These are phyloP conservation scores for Scaptomyza flava DNA, from an alignment of 2,888 invertebrate species.

Conservation along the genomic window DNA sequence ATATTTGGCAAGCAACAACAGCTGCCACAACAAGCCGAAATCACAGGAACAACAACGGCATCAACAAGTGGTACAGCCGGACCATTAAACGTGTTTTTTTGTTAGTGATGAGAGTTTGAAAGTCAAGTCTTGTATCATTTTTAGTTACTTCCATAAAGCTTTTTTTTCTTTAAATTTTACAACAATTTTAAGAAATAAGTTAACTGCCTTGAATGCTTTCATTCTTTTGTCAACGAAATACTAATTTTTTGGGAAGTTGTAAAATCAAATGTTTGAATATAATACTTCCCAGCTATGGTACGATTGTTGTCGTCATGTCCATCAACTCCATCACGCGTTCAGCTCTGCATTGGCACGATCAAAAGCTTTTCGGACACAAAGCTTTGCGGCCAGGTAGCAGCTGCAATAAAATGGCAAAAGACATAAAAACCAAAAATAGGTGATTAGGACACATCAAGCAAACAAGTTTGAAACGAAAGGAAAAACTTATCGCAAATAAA, in stretches of 20 bases:
- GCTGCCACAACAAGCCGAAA: slow-evolving; percentile 39
- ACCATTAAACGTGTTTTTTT: slow-evolving; percentile 19
- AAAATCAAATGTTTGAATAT: not conserved
- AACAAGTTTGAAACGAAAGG: slow-evolving; percentile 73
- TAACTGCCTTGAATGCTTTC: not conserved
- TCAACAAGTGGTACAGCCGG: slow-evolving; percentile 42
- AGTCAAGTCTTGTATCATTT: slow-evolving; percentile 15
- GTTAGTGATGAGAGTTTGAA: slow-evolving; percentile 31
- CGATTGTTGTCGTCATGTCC: too few relatives aligned
- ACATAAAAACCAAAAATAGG: slow-evolving; percentile 52
- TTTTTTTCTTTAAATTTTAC: not conserved
- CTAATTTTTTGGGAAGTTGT: not conserved
- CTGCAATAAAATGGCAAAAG: slow-evolving; percentile 46
- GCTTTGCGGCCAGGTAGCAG: slow-evolving; percentile 39
- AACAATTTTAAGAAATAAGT: not conserved
- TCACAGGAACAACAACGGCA: slow-evolving; percentile 24
- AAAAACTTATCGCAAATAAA: slow-evolving; percentile 59
- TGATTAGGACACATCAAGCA: slow-evolving; percentile 70
- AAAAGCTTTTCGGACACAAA: slow-evolving; percentile 32
- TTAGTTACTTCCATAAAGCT: not conserved
- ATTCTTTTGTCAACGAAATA: not conserved
- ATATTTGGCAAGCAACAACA: slow-evolving; percentile 60
- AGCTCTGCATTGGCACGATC: slow-evolving; percentile 1
- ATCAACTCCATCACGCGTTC: not conserved
- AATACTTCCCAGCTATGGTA: not conserved